Evolutionary conservation across 2,113 vertebrate species (phyloP).

Genomic region (Apistogramma diplotaenia): DNA sequence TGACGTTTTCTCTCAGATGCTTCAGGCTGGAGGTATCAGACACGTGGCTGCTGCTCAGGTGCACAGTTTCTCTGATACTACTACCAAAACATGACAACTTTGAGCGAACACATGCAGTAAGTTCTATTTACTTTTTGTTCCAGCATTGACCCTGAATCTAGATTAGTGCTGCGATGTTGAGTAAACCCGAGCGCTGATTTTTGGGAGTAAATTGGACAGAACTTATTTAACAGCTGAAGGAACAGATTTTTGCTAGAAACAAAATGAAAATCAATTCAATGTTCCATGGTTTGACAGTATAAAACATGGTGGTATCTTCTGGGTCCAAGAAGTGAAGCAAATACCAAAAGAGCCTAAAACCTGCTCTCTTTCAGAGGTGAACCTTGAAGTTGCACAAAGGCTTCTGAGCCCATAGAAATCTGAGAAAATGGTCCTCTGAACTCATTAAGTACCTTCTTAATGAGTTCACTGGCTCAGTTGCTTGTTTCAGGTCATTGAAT

Average conservation of each 20-base stretch:
- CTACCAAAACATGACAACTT: neutral
- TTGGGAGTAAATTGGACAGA: neutral
- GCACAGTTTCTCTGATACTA: neutral
- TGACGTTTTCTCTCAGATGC: slow-evolving; percentile 75
- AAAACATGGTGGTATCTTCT: neutral
- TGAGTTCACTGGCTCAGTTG: no score
- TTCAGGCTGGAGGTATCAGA: slow-evolving; percentile 68
- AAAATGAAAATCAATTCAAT: neutral
- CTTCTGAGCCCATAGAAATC: no score
- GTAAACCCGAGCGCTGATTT: neutral
- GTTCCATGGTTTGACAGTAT: neutral
- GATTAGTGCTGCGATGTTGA: neutral
- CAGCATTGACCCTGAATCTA: neutral
- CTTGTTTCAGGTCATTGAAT: no score
- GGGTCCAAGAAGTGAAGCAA: neutral
- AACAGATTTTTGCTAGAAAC: neutral
- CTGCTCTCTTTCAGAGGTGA: neutral
- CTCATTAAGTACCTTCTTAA: no score
- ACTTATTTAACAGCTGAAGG: neutral
- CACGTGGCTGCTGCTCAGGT: slow-evolving; percentile 62
- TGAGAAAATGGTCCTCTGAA: no score
- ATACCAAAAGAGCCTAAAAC: neutral
- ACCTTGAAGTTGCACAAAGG: no score
- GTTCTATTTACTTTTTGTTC: neutral
- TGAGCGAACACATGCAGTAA: neutral